Evolutionary conservation across 2,888 invertebrate genomes (phyloP), one percentile per base, ranked within the genome.

Genomic region (Orchesellides sinensis): DNA sequence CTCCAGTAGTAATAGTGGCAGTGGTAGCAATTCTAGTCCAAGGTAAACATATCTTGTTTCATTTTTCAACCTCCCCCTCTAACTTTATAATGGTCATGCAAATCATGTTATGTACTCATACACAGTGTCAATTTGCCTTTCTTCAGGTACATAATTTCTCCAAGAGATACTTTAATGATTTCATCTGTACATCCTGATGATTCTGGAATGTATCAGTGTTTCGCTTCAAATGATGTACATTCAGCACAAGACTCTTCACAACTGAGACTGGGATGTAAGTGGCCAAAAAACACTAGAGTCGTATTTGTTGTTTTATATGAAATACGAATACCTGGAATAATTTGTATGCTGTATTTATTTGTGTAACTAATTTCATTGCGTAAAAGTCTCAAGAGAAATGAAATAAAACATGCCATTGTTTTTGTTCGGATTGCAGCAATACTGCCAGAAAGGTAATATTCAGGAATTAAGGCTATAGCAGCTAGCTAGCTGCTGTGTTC

Each of bases 131-230:
- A 59, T 23, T 8, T 40, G 21, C 14, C 40, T 73, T 49, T 29
- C 25, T 70, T 35, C 23, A 81, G 81, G 49, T 85, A 69, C 73
- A 85, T 86, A 25, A 86, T 86, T 83, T 83, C 84, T 21, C 85
- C 88, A 10, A 66, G 88, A 54, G 89, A 89, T 78, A 85, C 88
- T 8, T 85, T 91, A 73, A 87, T 88, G 56, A 90, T 93, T 59
- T 89, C 90, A 5, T 89, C 91, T 14, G 92, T 96, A 66, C 94
- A 94, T 87, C 94, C 94, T 88, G 94, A 95, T 79, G 97, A 97
- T 90, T 93, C 95, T 80, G 98, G 84, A 25, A 95, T 97, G 93
- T 98, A 96, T 90, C 97, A 98, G 89, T 98, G 97, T 90, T 94
- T 97, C 88, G 95, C 95, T 5, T 94, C 94, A 89, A 96, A 96